These are phyloP conservation scores for Halichondria panicea DNA, from an alignment of 37 sponge, comb jelly and placozoan species.

Conservation along the genomic window DNA sequence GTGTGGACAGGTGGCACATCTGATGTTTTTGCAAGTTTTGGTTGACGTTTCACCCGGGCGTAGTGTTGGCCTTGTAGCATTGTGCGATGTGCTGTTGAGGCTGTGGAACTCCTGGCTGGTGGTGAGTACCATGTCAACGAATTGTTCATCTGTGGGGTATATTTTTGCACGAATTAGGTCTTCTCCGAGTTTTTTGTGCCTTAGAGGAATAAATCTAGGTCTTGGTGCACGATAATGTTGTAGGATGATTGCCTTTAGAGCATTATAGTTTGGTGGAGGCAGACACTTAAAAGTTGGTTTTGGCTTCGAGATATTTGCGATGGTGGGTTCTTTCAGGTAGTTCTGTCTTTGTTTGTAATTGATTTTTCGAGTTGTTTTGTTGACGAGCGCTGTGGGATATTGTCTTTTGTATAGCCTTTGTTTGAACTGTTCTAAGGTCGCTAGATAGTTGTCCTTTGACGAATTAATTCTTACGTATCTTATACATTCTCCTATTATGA, in stretches of 20 bases:
- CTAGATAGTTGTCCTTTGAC: neutral
- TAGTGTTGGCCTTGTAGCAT: no score
- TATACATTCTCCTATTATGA: slow-evolving; percentile 23
- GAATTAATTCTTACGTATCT: slow-evolving; percentile 31
- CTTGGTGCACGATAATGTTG: neutral
- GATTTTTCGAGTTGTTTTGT: neutral
- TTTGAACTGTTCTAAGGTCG: neutral
- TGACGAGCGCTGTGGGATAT: slow-evolving; percentile 13
- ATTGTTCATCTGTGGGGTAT: slow-evolving; percentile 13
- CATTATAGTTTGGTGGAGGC: slow-evolving; percentile 25
- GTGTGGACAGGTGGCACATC: slow-evolving; percentile 36
- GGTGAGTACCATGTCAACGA: neutral
- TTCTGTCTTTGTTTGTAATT: neutral
- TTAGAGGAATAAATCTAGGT: slow-evolving; percentile 12
- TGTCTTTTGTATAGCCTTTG: slow-evolving; percentile 6
- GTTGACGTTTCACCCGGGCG: no score
- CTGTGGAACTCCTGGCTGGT: no score
- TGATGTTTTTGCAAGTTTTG: no score
- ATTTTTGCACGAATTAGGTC: neutral
- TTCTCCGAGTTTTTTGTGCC: slow-evolving; percentile 1
- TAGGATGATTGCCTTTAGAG: slow-evolving; percentile 6
- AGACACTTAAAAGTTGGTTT: slow-evolving; percentile 21
- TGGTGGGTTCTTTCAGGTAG: neutral
- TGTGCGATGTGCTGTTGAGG: no score
- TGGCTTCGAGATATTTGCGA: neutral